Percentiles rank a stretch among this genome's conserved stretches.
These are phyloP conservation scores for Catostylus mosaicus DNA, from an alignment of 30 jellyfish, hydroid and myxozoan species.

Conservation along the genomic window DNA sequence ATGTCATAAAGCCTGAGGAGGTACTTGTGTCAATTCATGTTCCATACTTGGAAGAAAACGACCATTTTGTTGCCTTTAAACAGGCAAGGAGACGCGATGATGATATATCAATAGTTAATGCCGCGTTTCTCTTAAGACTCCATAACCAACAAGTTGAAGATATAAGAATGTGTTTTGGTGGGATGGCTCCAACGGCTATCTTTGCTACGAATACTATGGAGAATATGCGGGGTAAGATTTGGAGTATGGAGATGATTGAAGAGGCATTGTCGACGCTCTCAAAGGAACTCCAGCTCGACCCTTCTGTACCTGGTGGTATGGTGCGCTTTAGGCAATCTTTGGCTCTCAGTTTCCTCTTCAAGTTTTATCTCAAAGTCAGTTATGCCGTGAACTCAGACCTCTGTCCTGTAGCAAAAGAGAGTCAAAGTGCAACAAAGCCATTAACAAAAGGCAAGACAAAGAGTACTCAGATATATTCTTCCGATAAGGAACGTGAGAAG, in stretches of 20 bases:
- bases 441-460: slow-evolving; percentile 5
- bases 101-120: slow-evolving; percentile 34
- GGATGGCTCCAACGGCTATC: slow-evolving; percentile 45
- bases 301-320: slow-evolving; percentile 53
- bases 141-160: slow-evolving; percentile 9
- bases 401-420: background rate
- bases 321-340: slow-evolving; percentile 41
- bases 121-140: slow-evolving; percentile 30
- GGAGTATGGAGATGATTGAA: slow-evolving; percentile 28
- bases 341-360: slow-evolving; percentile 50
- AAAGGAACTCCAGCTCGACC: slow-evolving; percentile 19
- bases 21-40: slow-evolving; percentile 23
- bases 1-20: slow-evolving; percentile 35
- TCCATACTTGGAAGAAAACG: slow-evolving; percentile 40
- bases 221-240: slow-evolving; percentile 13
- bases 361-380: slow-evolving; percentile 23
- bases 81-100: slow-evolving; percentile 48
- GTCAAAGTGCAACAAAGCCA: slow-evolving; percentile 28
- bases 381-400: background rate
- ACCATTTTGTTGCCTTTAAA: slow-evolving; percentile 14
- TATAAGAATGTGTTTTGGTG: slow-evolving; percentile 34
- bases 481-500: background rate
- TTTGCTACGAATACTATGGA: slow-evolving; percentile 40
- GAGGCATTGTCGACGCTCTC: slow-evolving; percentile 4
- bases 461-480: slow-evolving; percentile 21